Conservation (phyloP, 1,140 invertebrate species). For the Anadara kagoshimensis region DNA sequence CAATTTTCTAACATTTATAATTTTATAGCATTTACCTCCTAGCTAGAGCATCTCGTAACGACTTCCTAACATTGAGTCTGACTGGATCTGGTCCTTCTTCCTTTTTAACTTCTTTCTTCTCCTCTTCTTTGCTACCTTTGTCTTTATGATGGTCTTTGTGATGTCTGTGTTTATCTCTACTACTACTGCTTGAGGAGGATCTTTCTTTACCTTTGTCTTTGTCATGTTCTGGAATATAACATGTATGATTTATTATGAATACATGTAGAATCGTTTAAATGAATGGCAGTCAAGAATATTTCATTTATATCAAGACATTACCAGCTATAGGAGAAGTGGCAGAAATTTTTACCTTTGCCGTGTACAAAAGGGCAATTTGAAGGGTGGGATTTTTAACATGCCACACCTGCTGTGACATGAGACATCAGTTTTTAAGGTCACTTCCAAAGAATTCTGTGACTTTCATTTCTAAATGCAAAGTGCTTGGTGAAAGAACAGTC, state of each 20-base stretch:
- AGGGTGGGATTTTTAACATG: no score
- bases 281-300: no score
- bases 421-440: no score
- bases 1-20: constrained; percentile 86
- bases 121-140: constrained; percentile 17
- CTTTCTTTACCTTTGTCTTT: constrained; percentile 8
- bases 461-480: no score
- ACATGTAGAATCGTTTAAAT: no score
- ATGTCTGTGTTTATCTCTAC: background rate
- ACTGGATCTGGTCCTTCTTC: constrained; percentile 80
- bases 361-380: no score
- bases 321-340: no score
- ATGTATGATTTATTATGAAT: background rate
- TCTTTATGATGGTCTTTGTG: constrained; percentile 22
- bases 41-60: constrained; percentile 79
- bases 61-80: constrained; percentile 86
- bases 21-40: constrained; percentile 75
- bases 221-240: background rate
- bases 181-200: background rate
- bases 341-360: no score
- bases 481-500: no score
- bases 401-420: no score
- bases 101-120: constrained; percentile 2
- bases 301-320: no score
- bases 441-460: no score